Base-by-base conservation (phyloP, 2,888 invertebrate species). In the Brachypalpus laphriformis region DNA sequence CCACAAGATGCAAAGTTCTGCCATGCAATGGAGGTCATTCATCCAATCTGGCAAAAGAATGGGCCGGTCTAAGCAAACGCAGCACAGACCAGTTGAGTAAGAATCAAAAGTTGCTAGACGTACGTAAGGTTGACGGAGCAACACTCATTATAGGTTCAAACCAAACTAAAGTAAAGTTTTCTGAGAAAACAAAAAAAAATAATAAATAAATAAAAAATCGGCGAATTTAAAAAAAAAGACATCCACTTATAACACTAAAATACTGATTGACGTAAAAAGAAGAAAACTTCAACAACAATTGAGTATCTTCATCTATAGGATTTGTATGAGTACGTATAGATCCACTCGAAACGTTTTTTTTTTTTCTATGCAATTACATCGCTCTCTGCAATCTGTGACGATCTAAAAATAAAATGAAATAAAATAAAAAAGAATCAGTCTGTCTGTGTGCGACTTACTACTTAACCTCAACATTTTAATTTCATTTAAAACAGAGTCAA, bases 401-500 rank as follows among this genome's bases (percentile, higher is more conserved):
- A 63, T 82, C 77, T 82, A 65, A 74, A 86, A 74, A 82, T 57
- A 63, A 77, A 65, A 54, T 6, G 6, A 47, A 54, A 49, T 51
- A 51, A 72, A 34, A 28, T 25, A 37, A 57, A 51, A 77, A 57
- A 51, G 45, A 20, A 65, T 56, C 40, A 20, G 37, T 22, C 40
- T 57, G 54, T 71, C 68, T 82, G 68, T 86, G 56, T 75, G 61
- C 70, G 68, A 80, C 83, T 83, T 72, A 63, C 65, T 80, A 72
- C 72, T 83, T 83, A 83, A 83, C 80, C 78, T 80, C 82, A 80
- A 78, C 82, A 74, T 78, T 82, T 82, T 78, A 82, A 82, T 78
- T 82, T 72, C 66, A 78, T 82, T 78, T 78, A 45, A 78, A 83
- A 72, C 40, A 45, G 31, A 65, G 28, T 47, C 71, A 65, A 56